Evolutionary conservation across 2,888 invertebrate genomes (phyloP).

Genomic region (Apamea monoglypha): DNA sequence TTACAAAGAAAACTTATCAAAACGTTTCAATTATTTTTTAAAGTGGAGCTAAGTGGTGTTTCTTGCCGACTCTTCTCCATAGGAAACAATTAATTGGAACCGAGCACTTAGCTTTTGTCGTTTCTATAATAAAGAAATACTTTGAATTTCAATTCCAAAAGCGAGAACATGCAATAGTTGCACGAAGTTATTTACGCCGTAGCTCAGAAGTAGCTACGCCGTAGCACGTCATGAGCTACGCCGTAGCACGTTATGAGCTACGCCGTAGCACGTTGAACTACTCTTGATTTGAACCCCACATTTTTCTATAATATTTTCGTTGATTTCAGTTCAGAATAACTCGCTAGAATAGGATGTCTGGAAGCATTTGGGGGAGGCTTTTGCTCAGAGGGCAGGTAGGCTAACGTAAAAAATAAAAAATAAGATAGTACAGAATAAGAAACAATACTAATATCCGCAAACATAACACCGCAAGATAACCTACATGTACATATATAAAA

Average conservation of each 20-base stretch:
- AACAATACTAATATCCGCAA: constrained; percentile 1
- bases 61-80: too few species aligned
- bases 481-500: background rate
- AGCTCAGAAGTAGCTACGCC: constrained; percentile 11
- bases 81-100: too few species aligned
- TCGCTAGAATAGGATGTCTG: too few species aligned
- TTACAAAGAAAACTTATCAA: background rate
- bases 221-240: background rate
- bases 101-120: too few species aligned
- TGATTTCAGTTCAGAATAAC: background rate
- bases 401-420: background rate
- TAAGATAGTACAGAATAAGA: background rate
- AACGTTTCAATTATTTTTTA: background rate
- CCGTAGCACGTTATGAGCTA: background rate
- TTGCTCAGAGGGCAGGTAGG: too few species aligned
- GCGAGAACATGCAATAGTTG: too few species aligned
- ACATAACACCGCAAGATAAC: background rate
- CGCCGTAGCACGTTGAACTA: background rate
- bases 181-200: background rate
- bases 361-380: too few species aligned
- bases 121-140: too few species aligned
- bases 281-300: background rate
- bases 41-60: too few species aligned
- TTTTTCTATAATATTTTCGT: background rate
- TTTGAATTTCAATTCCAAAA: background rate